Conservation (phyloP, 2,888 invertebrate species). For the Ornithoptera priamus region DNA sequence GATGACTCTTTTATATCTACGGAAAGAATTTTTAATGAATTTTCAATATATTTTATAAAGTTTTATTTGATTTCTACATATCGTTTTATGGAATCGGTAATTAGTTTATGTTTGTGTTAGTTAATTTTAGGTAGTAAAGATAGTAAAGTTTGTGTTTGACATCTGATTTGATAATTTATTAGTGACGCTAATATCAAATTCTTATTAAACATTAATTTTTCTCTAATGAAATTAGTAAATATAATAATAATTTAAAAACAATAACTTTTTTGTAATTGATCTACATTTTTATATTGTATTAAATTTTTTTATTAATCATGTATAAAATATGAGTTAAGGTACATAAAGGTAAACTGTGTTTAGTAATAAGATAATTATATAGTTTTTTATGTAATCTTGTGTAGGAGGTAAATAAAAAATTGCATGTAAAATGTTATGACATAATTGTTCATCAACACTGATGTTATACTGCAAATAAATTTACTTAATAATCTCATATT, state of each 20-base stretch:
- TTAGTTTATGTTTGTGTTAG: neutral
- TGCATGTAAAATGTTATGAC: neutral
- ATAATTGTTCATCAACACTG: neutral
- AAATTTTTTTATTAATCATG: neutral
- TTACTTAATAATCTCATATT: neutral
- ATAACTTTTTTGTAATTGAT: neutral
- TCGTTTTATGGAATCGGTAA: neutral
- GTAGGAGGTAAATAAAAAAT: neutral
- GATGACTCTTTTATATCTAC: neutral
- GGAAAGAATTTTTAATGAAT: neutral
- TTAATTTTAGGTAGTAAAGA: neutral
- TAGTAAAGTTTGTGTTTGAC: too few species aligned
- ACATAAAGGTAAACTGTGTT: neutral
- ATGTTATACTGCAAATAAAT: neutral
- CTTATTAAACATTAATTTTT: neutral
- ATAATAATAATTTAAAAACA: too few species aligned
- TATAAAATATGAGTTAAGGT: neutral
- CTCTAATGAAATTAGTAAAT: too few species aligned
- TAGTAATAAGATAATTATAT: conserved; percentile 1
- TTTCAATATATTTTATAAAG: neutral
- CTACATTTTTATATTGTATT: neutral
- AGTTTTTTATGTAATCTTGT: neutral
- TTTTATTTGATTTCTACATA: neutral
- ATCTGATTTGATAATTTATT: neutral
- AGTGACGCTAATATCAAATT: neutral